Evolutionary conservation across 92 coral and sea anemone genomes (phyloP).

Genomic region (Pocillopora meandrina): DNA sequence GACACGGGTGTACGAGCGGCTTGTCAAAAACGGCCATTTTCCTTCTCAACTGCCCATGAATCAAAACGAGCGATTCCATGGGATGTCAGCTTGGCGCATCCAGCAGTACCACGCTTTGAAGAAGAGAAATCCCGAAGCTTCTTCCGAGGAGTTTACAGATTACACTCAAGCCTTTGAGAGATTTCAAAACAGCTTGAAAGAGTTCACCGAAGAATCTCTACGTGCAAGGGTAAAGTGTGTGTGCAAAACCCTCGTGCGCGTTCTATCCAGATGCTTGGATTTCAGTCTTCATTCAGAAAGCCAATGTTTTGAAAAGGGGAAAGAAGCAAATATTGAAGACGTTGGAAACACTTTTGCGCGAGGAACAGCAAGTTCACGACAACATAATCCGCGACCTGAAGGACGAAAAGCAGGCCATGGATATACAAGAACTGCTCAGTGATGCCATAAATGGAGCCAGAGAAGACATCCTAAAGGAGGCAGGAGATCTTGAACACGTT

Average conservation of each 20-base stretch:
- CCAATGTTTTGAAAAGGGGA: conserved; percentile 52
- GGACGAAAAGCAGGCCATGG: conserved; percentile 15
- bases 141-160: conserved; percentile 29
- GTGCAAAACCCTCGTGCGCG: conserved; percentile 49
- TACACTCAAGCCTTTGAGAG: conserved; percentile 66
- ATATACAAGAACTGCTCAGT: conserved; percentile 39
- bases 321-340: conserved; percentile 39
- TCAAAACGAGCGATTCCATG: conserved; percentile 62
- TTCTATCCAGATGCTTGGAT: conserved; percentile 64
- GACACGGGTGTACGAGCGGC: conserved; percentile 60
- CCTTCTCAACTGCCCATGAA: conserved; percentile 36
- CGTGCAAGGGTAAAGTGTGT: conserved; percentile 50
- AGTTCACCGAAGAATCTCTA: conserved; percentile 52
- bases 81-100: conserved; percentile 69
- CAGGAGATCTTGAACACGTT: conserved; percentile 50
- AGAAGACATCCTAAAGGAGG: conserved; percentile 35
- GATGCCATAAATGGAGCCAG: conserved; percentile 17
- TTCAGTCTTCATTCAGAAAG: conserved; percentile 70
- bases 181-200: conserved; percentile 55
- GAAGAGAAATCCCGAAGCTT: conserved; percentile 40
- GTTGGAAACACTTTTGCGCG: conserved; percentile 26
- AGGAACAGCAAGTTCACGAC: conserved; percentile 49
- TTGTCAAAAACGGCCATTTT: conserved; percentile 58
- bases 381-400: conserved; percentile 45
- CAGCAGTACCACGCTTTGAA: conserved; percentile 38